phyloP scores from a whole-genome alignment of 2,797 vertebrate genomes.

The Numenius phaeopus region DNA sequence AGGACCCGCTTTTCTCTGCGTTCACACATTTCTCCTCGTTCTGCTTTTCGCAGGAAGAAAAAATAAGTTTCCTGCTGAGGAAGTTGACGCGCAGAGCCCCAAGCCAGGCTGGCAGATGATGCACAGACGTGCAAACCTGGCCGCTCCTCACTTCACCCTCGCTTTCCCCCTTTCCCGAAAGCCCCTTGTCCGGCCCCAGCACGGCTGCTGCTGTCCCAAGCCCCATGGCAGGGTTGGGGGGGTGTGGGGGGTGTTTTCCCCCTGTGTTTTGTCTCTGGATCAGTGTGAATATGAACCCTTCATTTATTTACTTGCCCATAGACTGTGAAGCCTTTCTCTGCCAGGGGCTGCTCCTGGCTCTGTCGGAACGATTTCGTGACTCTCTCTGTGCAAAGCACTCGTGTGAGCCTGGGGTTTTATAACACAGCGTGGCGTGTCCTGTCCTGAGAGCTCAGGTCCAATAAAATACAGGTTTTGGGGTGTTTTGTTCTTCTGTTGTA shows the following conservation, averaged over 20 bases:
- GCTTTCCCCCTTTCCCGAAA: background rate
- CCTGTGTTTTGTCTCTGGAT: background rate
- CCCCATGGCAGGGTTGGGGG: accelerated
- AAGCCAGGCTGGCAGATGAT: accelerated
- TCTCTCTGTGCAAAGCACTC: background rate
- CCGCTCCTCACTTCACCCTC: background rate
- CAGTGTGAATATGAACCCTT: accelerated
- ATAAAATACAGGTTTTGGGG: background rate
- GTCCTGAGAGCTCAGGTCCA: background rate
- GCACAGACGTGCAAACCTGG: background rate
- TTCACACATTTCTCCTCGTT: conserved; percentile 6
- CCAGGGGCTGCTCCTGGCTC: background rate
- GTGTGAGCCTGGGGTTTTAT: background rate
- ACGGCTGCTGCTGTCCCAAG: background rate
- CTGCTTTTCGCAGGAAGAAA: conserved; percentile 67
- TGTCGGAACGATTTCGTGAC: background rate
- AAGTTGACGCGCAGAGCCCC: background rate
- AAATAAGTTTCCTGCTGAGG: conserved; percentile 39
- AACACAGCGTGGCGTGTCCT: accelerated
- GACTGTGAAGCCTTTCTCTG: accelerated
- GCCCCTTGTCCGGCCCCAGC: accelerated
- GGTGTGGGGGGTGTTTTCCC: background rate
- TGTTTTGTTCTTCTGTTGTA: background rate
- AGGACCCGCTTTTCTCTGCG: accelerated
- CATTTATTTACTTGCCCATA: accelerated